Evolutionary conservation across 1,140 invertebrate species (phyloP).

Genomic region (Palaemon carinicauda): DNA sequence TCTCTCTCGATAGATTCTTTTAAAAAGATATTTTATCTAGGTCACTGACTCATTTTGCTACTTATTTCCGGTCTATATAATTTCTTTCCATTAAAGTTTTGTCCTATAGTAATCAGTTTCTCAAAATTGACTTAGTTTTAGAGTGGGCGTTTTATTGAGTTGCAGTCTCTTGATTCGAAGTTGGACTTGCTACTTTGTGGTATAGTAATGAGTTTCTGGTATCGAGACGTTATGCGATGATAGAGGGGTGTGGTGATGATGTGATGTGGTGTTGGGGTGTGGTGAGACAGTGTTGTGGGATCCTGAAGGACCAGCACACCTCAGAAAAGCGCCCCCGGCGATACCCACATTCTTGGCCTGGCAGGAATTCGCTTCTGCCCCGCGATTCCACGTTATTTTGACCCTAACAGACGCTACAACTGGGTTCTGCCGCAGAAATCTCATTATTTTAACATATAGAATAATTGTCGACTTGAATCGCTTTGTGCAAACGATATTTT

Average conservation of each 20-base stretch:
- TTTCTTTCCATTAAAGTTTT: no score
- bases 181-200: not conserved
- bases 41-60: no score
- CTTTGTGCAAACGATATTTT: no score
- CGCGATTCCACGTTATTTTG: not conserved
- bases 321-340: constrained; percentile 39
- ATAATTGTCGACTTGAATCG: no score
- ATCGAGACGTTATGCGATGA: not conserved
- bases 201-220: not conserved
- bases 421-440: not conserved
- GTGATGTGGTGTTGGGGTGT: not conserved
- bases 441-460: not conserved
- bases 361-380: constrained; percentile 43
- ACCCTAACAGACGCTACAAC: not conserved
- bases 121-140: no score
- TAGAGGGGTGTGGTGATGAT: not conserved
- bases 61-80: no score
- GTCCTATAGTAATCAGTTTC: no score
- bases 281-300: not conserved
- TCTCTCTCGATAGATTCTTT: not conserved
- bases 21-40: no score
- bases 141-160: no score
- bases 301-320: constrained; percentile 32
- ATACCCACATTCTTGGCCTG: constrained; percentile 56
- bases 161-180: no score